Evolutionary conservation across 2,888 invertebrate species (phyloP).

Genomic region (Aporophyla nigra): DNA sequence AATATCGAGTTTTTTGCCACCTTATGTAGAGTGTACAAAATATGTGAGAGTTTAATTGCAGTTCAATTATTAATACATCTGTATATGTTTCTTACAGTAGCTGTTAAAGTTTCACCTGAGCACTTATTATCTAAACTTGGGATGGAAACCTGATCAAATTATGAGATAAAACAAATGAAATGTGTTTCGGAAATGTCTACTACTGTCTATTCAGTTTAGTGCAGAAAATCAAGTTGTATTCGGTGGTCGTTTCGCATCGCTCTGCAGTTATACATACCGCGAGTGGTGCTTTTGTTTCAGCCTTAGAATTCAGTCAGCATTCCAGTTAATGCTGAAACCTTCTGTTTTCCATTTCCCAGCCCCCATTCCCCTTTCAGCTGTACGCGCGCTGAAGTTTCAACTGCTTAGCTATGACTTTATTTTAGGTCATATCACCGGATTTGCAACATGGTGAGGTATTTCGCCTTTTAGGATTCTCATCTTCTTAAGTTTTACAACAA

Average conservation of each 20-base stretch:
- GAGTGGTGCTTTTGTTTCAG: conserved; percentile 20
- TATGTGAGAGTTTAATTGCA: background rate
- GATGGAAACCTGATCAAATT: background rate
- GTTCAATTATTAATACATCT: background rate
- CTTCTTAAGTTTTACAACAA: background rate
- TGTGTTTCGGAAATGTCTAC: background rate
- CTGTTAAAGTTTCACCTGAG: background rate
- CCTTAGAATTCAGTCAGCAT: conserved; percentile 22
- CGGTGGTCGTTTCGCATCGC: conserved; percentile 2
- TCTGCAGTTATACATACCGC: background rate
- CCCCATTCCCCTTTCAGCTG: background rate
- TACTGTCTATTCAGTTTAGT: background rate
- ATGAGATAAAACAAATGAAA: background rate
- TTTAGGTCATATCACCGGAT: background rate
- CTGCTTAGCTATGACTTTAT: conserved; percentile 1
- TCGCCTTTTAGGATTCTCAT: background rate
- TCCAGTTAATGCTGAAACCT: conserved; percentile 20
- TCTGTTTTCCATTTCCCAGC: conserved; percentile 28
- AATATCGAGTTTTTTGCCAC: background rate
- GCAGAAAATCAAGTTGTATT: conserved; percentile 4
- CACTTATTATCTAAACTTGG: background rate
- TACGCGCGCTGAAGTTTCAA: background rate
- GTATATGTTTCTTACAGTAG: background rate
- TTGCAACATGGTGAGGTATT: background rate
- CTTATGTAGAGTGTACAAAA: background rate